These are phyloP conservation scores for Kryptopterus vitreolus DNA, from an alignment of 2,797 vertebrate species.

Conservation along the genomic window DNA sequence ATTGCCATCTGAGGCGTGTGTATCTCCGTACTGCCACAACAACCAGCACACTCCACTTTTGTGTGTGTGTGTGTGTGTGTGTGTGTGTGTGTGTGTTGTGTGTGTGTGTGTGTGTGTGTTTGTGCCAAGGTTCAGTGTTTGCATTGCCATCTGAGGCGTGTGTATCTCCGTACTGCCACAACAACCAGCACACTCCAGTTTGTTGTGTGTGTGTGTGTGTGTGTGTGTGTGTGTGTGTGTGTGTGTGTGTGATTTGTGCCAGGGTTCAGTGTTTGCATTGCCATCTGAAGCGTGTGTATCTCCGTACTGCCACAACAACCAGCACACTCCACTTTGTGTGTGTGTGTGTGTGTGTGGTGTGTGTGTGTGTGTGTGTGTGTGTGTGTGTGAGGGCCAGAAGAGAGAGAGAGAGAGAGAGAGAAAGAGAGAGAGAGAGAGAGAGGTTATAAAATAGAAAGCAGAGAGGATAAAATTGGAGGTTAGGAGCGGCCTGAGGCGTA, in stretches of 20 bases:
- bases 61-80: too few species aligned
- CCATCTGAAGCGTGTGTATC: slow-evolving; percentile 2
- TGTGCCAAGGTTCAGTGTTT: slow-evolving; percentile 7
- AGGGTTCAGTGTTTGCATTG: slow-evolving; percentile 22
- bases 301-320: slow-evolving; percentile 34
- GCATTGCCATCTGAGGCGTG: not conserved
- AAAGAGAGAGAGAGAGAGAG: slow-evolving; percentile 30
- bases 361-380: slow-evolving; percentile 24
- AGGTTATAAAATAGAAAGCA: not conserved
- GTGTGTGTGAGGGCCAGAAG: not conserved
- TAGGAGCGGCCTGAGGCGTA: slow-evolving; percentile 57
- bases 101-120: too few species aligned
- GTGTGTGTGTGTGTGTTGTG: slow-evolving; percentile 1
- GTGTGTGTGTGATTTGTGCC: too few species aligned
- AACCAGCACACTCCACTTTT: not conserved
- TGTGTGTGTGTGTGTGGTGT: too few species aligned
- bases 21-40: slow-evolving; percentile 30
- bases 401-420: slow-evolving; percentile 35
- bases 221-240: not conserved
- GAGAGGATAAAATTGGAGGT: slow-evolving; percentile 52
- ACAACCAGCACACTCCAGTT: not conserved
- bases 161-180: slow-evolving; percentile 27
- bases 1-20: not conserved
- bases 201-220: too few species aligned
- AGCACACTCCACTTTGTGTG: not conserved